phyloP scores from a whole-genome alignment of 2,113 vertebrate genomes.

The Zapornia atra region DNA sequence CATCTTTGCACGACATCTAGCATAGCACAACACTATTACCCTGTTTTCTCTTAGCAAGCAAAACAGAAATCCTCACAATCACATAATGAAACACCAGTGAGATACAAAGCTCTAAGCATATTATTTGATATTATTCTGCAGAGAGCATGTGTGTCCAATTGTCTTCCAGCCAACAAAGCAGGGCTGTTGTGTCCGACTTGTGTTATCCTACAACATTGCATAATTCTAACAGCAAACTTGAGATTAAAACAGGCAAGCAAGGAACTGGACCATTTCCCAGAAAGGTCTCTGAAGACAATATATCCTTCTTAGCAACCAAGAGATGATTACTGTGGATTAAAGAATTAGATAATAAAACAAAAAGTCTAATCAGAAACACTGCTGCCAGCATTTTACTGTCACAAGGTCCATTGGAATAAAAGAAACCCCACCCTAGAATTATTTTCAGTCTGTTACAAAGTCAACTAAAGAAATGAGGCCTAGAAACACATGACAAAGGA shows the following conservation, averaged over 20 bases:
- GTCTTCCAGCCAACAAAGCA: not conserved
- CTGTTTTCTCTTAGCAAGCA: not conserved
- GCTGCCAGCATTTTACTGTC: conserved; percentile 24
- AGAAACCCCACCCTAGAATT: not conserved
- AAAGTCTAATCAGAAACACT: conserved; percentile 45
- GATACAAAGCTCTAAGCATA: not conserved
- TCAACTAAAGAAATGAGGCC: not conserved
- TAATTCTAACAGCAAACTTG: conserved; percentile 60
- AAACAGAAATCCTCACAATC: conserved; percentile 11
- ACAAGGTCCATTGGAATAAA: not conserved
- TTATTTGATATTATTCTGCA: not conserved
- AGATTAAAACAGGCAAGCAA: conserved; percentile 35
- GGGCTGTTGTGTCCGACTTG: not conserved
- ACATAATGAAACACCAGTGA: conserved; percentile 16
- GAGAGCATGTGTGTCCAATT: not conserved
- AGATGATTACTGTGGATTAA: conserved; percentile 26
- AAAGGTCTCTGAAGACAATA: conserved; percentile 17
- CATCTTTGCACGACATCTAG: not conserved
- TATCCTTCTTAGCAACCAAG: conserved; percentile 37
- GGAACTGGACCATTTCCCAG: conserved; percentile 62
- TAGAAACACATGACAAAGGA: not conserved
- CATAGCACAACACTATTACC: not conserved
- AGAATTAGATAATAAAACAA: conserved; percentile 55
- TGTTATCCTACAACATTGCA: not conserved
- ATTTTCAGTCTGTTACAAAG: conserved; percentile 30